These are phyloP conservation scores for Leucozona laternaria DNA, from an alignment of 2,888 invertebrate species.

Conservation along the genomic window DNA sequence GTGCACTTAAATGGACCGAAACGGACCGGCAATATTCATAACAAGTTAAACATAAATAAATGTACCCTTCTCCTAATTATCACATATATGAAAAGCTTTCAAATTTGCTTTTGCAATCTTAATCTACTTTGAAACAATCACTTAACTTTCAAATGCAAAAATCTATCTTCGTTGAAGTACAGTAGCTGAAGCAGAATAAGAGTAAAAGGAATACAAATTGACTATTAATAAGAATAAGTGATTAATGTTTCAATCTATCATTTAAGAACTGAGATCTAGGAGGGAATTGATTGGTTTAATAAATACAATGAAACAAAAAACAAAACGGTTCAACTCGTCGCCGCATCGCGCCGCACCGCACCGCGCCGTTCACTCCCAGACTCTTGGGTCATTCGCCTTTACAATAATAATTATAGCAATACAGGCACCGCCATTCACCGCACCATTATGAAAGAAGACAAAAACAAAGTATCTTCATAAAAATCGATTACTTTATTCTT, in stretches of 20 bases:
- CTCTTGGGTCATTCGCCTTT: constrained; percentile 56
- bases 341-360: no score
- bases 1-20: no score
- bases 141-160: constrained; percentile 14
- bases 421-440: no score
- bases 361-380: constrained; percentile 8
- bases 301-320: constrained; percentile 34
- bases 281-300: constrained; percentile 12
- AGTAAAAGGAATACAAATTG: neutral
- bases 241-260: constrained; percentile 20
- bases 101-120: neutral
- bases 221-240: neutral
- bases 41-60: neutral
- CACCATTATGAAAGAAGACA: constrained; percentile 21
- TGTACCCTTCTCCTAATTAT: neutral
- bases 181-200: neutral
- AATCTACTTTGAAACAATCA: neutral
- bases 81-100: neutral
- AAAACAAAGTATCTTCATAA: constrained; percentile 47
- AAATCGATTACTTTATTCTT: constrained; percentile 49
- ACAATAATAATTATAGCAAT: neutral
- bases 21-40: no score
- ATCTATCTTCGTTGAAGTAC: neutral
- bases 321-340: neutral
- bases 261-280: neutral